Evolutionary conservation across 2,797 vertebrate species (phyloP).

Genomic region (Macroramphosus scolopax): DNA sequence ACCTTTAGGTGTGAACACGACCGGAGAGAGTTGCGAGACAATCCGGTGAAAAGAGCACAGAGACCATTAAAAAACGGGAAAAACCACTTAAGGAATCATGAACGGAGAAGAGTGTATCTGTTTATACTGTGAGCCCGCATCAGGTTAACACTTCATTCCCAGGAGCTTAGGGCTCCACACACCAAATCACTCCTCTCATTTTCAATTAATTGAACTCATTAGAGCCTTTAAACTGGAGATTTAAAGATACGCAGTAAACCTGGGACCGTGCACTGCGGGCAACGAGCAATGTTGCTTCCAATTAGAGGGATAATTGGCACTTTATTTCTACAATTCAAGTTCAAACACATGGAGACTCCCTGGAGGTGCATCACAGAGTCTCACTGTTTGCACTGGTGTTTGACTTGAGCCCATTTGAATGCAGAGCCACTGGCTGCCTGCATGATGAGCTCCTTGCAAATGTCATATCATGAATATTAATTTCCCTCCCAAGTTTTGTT

Average conservation of each 20-base stretch:
- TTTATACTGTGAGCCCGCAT: constrained; percentile 15
- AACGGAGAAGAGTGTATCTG: too few relatives aligned
- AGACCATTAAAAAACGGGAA: too few relatives aligned
- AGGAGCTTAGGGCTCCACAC: constrained; percentile 30
- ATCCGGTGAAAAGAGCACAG: too few relatives aligned
- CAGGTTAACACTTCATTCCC: constrained; percentile 42
- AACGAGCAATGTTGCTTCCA: constrained; percentile 70
- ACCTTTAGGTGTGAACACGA: too few relatives aligned
- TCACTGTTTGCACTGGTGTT: constrained; percentile 61
- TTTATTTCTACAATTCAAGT: constrained; percentile 69
- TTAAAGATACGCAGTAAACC: constrained; percentile 67
- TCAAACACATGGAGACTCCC: constrained; percentile 64
- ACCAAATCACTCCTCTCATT: constrained; percentile 58
- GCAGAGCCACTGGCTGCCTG: constrained; percentile 59
- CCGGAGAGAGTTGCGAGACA: too few relatives aligned
- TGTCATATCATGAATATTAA: constrained; percentile 75
- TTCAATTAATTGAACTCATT: constrained; percentile 73
- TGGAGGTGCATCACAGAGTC: constrained; percentile 50
- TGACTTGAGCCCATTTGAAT: constrained; percentile 63
- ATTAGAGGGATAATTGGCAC: constrained; percentile 76
- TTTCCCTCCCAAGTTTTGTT: constrained; percentile 57
- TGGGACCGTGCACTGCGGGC: constrained; percentile 53
- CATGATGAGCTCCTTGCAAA: constrained; percentile 57
- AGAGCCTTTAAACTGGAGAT: constrained; percentile 68
- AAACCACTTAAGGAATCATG: too few relatives aligned